Evolutionary conservation across 92 coral and sea anemone genomes (phyloP).

Genomic region (Epizoanthus rinbou): DNA sequence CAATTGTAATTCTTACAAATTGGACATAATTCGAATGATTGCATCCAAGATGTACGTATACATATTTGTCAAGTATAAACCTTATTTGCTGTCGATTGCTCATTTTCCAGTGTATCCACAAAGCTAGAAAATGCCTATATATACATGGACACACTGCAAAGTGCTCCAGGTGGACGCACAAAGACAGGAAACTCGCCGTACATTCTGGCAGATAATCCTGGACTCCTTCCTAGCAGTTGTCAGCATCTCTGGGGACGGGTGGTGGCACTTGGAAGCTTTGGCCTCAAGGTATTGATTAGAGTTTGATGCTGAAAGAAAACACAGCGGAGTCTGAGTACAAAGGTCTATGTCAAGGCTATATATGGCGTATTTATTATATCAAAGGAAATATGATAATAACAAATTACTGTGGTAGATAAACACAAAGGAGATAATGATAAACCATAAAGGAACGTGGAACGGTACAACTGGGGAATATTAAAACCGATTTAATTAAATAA

Average conservation of each 20-base stretch:
- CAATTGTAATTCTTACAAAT: no score
- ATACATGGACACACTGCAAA: constrained; percentile 62
- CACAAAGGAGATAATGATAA: no score
- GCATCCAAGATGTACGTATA: no score
- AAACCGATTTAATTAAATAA: no score
- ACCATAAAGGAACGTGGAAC: neutral
- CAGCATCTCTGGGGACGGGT: constrained; percentile 95
- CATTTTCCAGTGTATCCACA: constrained; percentile 53
- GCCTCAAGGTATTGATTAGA: constrained; percentile 63
- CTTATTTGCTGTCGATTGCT: neutral
- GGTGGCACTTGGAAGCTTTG: constrained; percentile 84
- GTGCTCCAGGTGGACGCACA: constrained; percentile 22
- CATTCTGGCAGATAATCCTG: constrained; percentile 72
- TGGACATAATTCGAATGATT: no score
- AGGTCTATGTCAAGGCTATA: no score
- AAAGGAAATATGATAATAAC: no score
- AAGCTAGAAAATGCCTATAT: constrained; percentile 83
- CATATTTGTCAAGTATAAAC: neutral
- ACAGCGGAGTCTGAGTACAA: no score
- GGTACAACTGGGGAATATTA: no score
- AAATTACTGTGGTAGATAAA: no score
- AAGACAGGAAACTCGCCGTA: constrained; percentile 32
- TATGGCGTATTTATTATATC: no score
- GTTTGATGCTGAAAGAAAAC: neutral
- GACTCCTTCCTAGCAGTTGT: constrained; percentile 72